Evolutionary conservation across 2,797 vertebrate genomes (phyloP), one percentile per base, ranked within the genome.

Genomic region (Notamacropus eugenii): DNA sequence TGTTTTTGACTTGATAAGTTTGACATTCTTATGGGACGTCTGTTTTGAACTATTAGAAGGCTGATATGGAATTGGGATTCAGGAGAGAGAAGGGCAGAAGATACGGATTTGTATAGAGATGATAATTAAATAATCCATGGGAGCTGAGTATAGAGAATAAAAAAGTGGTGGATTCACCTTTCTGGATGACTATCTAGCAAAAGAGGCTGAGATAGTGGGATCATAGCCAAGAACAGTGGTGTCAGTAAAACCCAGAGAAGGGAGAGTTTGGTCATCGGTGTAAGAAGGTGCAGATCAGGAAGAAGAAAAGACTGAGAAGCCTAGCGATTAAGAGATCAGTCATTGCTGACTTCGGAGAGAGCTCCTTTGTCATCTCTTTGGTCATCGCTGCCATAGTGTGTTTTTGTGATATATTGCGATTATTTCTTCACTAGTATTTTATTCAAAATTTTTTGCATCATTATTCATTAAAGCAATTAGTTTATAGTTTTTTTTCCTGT

Each of bases 121-220:
- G 94, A 28, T 91, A 94, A 92, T 55, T 93, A 74, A 93, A 31
- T 91, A 95, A 4, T 13, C 4, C 10, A 74, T 52, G 91, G n/a
- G n/a, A 93, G 14, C n/a, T 92, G 93, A 74, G 90, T 91, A 10
- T 46, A 40, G 22, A 46, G 4, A 87, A 46, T n/a, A 11, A 2
- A 82, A 40, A 82, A 87, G 50, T 52, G 0, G 55, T 12, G 3
- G 22, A 46, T 27, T n/a, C 8, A 10, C 22, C 46, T 87, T 87
- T 27, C 19, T 27, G 40, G 8, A 12, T 27, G 74, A 27, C 24
- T 46, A 8, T 46, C 22, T 3, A 46, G 40, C 74, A 46, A 46
- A 87, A 19, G 10, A 46, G n/a, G 2, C 67, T 40, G n/a, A 74
- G 67, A 24, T 24, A 82, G 40, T 46, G 31, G 40, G 74, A 27